Percentiles rank a stretch among this genome's conserved stretches.
These are phyloP conservation scores for Sesamia inferens DNA, from an alignment of 2,888 invertebrate species.

Conservation along the genomic window DNA sequence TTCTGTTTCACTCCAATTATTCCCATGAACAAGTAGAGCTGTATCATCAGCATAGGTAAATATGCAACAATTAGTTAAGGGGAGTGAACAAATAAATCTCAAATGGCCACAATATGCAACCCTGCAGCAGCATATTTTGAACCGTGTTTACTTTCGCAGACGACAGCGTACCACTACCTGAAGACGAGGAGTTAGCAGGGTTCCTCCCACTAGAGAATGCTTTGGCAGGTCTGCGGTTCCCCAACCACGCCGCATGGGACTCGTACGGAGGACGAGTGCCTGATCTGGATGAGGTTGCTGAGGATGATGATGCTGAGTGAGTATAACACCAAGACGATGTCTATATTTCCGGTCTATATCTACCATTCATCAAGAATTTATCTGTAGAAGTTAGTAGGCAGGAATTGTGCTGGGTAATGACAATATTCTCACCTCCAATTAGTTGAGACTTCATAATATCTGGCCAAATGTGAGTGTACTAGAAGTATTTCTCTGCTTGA, in stretches of 20 bases:
- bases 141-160: slow-evolving; percentile 80
- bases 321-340: background rate
- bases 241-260: slow-evolving; percentile 81
- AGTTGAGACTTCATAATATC: no score
- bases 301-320: slow-evolving; percentile 63
- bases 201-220: slow-evolving; percentile 93
- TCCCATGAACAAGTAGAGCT: no score
- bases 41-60: no score
- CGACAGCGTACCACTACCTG: slow-evolving; percentile 92
- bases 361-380: no score
- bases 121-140: background rate
- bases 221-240: slow-evolving; percentile 89
- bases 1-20: no score
- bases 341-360: background rate
- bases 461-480: no score
- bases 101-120: background rate
- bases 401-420: no score
- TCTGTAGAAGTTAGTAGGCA: no score
- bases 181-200: slow-evolving; percentile 95
- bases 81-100: no score
- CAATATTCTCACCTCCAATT: no score
- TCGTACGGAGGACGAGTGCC: slow-evolving; percentile 78
- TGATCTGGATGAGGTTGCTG: slow-evolving; percentile 57
- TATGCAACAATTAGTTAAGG: no score
- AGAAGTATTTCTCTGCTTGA: no score